Base-by-base conservation (phyloP, 2,797 vertebrate species). In the Poeciliopsis gracilis region DNA sequence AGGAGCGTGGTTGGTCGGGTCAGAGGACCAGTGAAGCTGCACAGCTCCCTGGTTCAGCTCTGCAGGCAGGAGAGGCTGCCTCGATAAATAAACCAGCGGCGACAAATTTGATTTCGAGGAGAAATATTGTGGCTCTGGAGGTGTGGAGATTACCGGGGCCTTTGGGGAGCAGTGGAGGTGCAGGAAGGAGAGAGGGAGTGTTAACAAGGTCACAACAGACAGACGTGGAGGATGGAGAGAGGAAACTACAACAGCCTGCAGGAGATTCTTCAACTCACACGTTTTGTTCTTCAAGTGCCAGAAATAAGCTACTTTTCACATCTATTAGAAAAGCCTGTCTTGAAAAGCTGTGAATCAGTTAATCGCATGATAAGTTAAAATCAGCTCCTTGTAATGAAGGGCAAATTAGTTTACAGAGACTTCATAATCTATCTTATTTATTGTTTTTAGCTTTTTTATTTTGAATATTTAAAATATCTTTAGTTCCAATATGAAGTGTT, bases 171-270 rank as follows among this genome's bases (percentile, higher is more conserved):
- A 53, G 73, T 76, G 74, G 73, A 87, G 84, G 77, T 51, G 38
- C 47, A 57, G 80, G 41, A 51, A 70, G 49, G 73, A 81, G 83
- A 73, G 72, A 79, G 75, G 72, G 73, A 66, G 81, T 49, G 83
- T 85, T 88, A 84, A 88, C 78, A 89, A 88, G 85, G 81, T 75
- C 75, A 78, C 74, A 51, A 73, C 74, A 72, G 81, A 75, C 76
- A 72, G 80, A 81, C 75, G 89, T 87, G 91, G 89, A 92, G 46
- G 82, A 70, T 46, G 67, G 41, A 92, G 23, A 67, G 41, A 71
- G 85, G 91, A 76, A 92, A 85, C 88, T 89, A 91, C 84, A 88
- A 66, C 77, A 82, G 77, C 75, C 86, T 94, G 77, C 90, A 92
- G 74, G 92, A 94, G 59, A 82, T 90, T 61, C 78, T 91, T 7